Evolutionary conservation across 2,888 invertebrate species (phyloP), one percentile per base, ranked within the genome.

Genomic region (Teinopalpus imperialis): DNA sequence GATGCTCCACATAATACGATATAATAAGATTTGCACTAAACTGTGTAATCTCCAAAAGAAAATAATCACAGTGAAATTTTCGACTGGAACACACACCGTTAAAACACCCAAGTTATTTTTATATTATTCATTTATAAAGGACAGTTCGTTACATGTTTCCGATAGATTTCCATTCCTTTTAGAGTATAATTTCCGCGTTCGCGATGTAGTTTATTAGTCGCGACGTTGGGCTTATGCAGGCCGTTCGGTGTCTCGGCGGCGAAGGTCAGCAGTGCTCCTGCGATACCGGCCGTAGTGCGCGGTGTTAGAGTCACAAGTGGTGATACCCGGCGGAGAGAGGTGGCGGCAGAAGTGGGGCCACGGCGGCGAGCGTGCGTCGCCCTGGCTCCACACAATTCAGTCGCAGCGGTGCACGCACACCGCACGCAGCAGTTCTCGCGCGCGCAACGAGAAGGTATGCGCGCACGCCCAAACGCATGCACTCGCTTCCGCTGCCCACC

Each of bases 351-450:
- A 80, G 81, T 79, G 82, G 76, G 81, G 85, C 69, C 77, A 65
- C 61, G 67, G 81, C 78, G 81, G 83, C 81, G 61, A 56, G 63
- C 63, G 62, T 67, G 74, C 74, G 63, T 71, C 75, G 69, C 54
- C n/a, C 65, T 72, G 72, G 72, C 72, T 77, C 71, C 73, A 52
- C 57, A 59, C 70, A 74, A 85, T 81, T 73, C 73, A 85, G 86
- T 85, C 78, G 76, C 81, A 79, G 86, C 87, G 88, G 87, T 87
- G 88, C 87, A 88, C 88, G 87, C 87, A 85, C 88, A 70, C 88
- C 87, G 87, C 82, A 87, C 88, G 88, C 88, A n/a, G n/a, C n/a
- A 88, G 87, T 85, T 86, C 87, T 86, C 87, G 87, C 85, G 85
- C 85, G 83, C 85, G 78, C 71, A 66, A 75, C 82, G 81, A 85